Evolutionary conservation across 2,797 vertebrate genomes (phyloP), one percentile per base, ranked within the genome.

Genomic region (Sandelia bainsii): DNA sequence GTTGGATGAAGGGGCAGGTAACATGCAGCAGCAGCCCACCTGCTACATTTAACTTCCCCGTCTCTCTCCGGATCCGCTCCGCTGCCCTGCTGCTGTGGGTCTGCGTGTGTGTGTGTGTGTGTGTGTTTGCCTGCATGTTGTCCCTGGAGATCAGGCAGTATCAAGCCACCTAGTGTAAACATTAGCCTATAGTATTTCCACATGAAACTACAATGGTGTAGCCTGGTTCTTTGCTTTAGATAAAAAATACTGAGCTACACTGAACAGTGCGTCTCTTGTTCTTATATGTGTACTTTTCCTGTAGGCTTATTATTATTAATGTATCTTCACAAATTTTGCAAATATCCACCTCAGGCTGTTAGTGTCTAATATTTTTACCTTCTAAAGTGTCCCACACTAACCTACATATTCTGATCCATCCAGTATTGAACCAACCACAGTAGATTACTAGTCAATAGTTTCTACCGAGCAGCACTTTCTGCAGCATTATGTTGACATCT

Each of bases 401-500:
- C 6, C 2, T 34, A 1, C 25, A 22, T 7, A 25, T 39, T n/a
- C 3, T 40, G 40, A 4, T 3, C 8, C 6, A 37, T 7, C 13
- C 39, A 13, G 11, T 40, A 34, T 42, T 4, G 22, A 32, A 44
- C 29, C 5, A 5, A 23, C 2, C 16, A 14, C 27, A 25, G 6
- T 1, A 22, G 25, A 2, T 4, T 51, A 13, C 12, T n/a, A 2
- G 17, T 27, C 42, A 27, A 19, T 4, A 0, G 12, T 8, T 19
- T 16, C 7, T 19, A 37, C 1, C 0, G 25, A 46, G 50, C 8
- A 46, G 44, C 27, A 23, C 19, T 50, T 67, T 46, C n/a, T 39
- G 34, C 9, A 3, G 46, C 22, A 27, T 37, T 42, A 1, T 49
- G 6, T 10, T 83, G 90, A 76, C 88, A 84, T 52, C 90, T 93